Percentiles rank a stretch among this genome's conserved stretches.
Conservation (phyloP, 1,140 invertebrate species). For the Cephus cinctus region DNA sequence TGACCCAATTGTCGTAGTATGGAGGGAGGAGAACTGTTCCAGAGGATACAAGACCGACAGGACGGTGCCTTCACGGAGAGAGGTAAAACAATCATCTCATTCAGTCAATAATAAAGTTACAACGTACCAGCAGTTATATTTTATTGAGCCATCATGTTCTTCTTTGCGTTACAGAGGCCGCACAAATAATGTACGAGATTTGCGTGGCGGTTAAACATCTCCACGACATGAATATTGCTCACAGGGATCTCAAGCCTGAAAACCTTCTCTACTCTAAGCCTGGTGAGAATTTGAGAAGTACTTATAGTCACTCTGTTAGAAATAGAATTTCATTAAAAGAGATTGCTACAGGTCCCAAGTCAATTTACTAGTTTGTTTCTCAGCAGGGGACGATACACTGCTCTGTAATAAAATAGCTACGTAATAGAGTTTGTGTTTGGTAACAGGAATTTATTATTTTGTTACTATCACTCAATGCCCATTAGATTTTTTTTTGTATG, state of each 20-base stretch:
- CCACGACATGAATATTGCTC: conserved; percentile 94
- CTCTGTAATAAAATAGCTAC: too few relatives aligned
- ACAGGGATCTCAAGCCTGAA: conserved; percentile 94
- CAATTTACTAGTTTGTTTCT: too few relatives aligned
- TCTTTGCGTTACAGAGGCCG: conserved; percentile 69
- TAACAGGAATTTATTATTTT: too few relatives aligned
- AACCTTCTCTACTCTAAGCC: conserved; percentile 80
- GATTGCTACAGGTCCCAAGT: too few relatives aligned
- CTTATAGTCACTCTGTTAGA: conserved; percentile 1
- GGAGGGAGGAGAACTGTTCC: conserved; percentile 96
- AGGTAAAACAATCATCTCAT: conserved; percentile 59
- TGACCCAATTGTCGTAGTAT: conserved; percentile 76
- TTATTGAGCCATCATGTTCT: conserved; percentile 14
- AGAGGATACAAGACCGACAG: conserved; percentile 91
- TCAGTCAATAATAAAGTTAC: not conserved
- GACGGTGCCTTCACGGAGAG: conserved; percentile 94
- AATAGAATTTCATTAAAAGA: too few relatives aligned
- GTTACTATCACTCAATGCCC: too few relatives aligned
- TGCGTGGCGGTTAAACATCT: conserved; percentile 93
- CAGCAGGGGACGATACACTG: too few relatives aligned
- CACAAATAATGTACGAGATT: conserved; percentile 93
- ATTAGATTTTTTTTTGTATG: too few relatives aligned
- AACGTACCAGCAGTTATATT: not conserved
- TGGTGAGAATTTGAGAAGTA: conserved; percentile 40
- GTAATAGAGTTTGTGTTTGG: too few relatives aligned